These are phyloP conservation scores for Brachionus manjavacas DNA, from an alignment of 1,140 invertebrate genomes.

Conservation along the genomic window DNA sequence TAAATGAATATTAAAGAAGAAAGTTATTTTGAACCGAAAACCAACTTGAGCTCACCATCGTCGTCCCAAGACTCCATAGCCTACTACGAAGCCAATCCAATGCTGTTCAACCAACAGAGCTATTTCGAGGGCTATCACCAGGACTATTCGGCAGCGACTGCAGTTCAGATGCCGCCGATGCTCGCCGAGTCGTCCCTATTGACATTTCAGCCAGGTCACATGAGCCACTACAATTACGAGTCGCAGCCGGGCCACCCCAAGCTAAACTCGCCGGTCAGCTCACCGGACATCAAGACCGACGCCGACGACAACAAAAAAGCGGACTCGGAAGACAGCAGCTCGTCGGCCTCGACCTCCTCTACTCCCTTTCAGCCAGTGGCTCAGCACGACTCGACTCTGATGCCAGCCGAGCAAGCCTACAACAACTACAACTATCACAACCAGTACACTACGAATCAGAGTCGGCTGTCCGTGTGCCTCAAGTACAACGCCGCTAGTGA, in stretches of 20 bases:
- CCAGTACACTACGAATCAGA: not conserved
- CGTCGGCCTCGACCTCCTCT: not conserved
- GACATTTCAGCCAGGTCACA: conserved; percentile 10
- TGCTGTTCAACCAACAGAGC: conserved; percentile 30
- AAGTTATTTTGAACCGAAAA: conserved; percentile 4
- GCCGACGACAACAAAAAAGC: not conserved
- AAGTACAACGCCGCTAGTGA: conserved; percentile 5
- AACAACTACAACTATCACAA: not conserved
- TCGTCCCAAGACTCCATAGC: not conserved
- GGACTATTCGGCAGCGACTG: not conserved
- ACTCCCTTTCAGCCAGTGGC: not conserved
- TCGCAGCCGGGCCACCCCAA: not conserved
- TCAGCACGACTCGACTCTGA: not conserved
- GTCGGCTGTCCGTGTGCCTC: not conserved
- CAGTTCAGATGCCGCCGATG: not conserved
- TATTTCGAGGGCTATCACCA: conserved; percentile 7
- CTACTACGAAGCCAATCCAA: conserved; percentile 18
- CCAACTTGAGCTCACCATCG: not conserved
- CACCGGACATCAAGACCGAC: not conserved
- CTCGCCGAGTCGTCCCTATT: not conserved
- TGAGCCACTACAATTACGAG: not conserved
- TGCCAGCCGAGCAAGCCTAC: not conserved
- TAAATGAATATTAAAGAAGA: conserved; percentile 41
- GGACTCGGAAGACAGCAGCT: not conserved
- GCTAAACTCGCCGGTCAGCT: conserved; percentile 13